A percentile compares a stretch with the other conserved stretches of the same genome.
Conservation (phyloP, 2,797 vertebrate species). For the Glyptemys insculpta region DNA sequence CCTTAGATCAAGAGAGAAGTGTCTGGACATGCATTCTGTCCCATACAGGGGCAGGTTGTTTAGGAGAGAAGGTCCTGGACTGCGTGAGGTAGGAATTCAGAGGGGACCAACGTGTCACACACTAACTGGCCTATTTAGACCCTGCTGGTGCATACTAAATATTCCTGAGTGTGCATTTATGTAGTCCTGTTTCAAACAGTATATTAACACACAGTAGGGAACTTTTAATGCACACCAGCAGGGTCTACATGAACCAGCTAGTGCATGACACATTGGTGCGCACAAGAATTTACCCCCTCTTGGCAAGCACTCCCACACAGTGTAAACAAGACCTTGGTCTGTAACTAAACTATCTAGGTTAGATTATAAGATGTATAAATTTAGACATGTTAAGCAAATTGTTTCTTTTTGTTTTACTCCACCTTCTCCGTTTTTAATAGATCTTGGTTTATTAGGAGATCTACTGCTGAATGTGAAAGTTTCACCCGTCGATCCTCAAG, state of each 20-base stretch:
- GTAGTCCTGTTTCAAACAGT: neutral
- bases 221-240: neutral
- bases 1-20: neutral
- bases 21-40: neutral
- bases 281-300: neutral
- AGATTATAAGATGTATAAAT: neutral
- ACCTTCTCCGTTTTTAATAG: neutral
- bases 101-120: neutral
- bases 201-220: neutral
- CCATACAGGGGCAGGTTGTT: neutral
- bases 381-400: rapidly evolving
- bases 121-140: neutral
- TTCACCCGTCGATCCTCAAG: neutral
- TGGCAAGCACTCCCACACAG: neutral
- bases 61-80: neutral
- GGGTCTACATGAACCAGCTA: neutral
- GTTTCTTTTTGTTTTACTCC: rapidly evolving
- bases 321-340: neutral
- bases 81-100: neutral
- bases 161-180: neutral
- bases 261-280: neutral
- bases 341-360: neutral
- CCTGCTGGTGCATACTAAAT: neutral
- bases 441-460: neutral
- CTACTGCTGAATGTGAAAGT: neutral